Evolutionary conservation across 2,113 vertebrate genomes (phyloP), one percentile per base, ranked within the genome.

Genomic region (Psephotus haematonotus): DNA sequence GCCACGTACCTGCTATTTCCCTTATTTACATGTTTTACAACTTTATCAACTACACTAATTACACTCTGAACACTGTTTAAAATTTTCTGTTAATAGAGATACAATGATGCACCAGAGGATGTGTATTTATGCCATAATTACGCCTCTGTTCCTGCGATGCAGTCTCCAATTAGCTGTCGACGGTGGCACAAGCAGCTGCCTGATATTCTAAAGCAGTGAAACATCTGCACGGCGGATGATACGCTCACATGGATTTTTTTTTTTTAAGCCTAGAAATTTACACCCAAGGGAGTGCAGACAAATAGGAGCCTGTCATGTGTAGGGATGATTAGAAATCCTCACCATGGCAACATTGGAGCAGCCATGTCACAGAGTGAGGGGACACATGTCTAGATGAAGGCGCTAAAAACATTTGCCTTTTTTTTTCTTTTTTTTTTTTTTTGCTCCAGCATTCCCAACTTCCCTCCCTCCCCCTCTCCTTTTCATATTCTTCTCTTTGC

Each of bases 161-260:
- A 98, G 98, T 98, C 98, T 98, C 98, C 98, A 99, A 99, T 99
- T 98, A 99, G 98, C 98, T 98, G 98, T 98, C 97, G 98, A 98
- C 98, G 97, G 98, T 99, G 98, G 98, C 98, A 98, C 98, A 98
- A 98, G 98, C 99, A 99, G 99, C 99, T 99, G 99, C 99, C 99
- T 98, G 99, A 99, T 98, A 98, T 98, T 98, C 98, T 98, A 98
- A 98, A 99, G 98, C 98, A 99, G 98, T 97, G 98, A 99, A 99
- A 99, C 99, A 99, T 99, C 99, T 99, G 99, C 99, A 99, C 98
- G 97, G 98, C 96, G 98, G 98, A 98, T 98, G 98, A 98, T 98
- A 98, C 95, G 98, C 98, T 98, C 98, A 98, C 98, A 98, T 98
- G 98, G 97, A 98, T 98, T 97, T 98, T 98, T 98, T 97, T 98